A percentile compares a stretch with the other conserved stretches of the same genome.
Conservation (phyloP, 2,113 vertebrate genomes). For the Zosterops lateralis region DNA sequence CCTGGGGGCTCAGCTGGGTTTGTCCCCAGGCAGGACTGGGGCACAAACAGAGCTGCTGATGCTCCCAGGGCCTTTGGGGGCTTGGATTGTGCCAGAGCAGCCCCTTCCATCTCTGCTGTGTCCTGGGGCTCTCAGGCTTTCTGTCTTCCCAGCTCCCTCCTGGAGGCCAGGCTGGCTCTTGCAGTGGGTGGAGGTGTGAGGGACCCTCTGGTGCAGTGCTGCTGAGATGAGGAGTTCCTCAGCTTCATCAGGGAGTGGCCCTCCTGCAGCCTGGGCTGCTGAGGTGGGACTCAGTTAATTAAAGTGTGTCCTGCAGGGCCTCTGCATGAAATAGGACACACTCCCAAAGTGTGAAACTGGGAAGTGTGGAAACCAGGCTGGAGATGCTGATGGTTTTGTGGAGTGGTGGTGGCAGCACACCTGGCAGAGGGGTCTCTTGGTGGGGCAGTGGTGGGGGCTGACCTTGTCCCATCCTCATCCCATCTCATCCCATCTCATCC, state of each 20-base stretch:
- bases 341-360: not conserved
- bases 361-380: accelerated
- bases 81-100: accelerated
- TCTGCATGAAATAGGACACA: accelerated
- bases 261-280: not conserved
- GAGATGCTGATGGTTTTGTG: not conserved
- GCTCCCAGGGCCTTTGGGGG: accelerated
- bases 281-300: accelerated
- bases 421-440: not conserved
- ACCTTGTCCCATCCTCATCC: not conserved
- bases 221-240: not conserved
- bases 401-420: accelerated
- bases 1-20: accelerated
- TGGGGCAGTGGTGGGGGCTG: not conserved
- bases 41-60: not conserved
- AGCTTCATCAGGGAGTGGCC: not conserved
- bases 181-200: not conserved
- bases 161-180: not conserved
- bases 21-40: accelerated
- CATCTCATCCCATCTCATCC: not conserved
- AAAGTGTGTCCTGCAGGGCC: not conserved
- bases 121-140: accelerated
- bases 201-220: not conserved
- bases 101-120: not conserved
- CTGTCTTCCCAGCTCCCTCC: too few species aligned